phyloP scores from a whole-genome alignment of 2,888 invertebrate genomes.

The Diplolepis rosae region DNA sequence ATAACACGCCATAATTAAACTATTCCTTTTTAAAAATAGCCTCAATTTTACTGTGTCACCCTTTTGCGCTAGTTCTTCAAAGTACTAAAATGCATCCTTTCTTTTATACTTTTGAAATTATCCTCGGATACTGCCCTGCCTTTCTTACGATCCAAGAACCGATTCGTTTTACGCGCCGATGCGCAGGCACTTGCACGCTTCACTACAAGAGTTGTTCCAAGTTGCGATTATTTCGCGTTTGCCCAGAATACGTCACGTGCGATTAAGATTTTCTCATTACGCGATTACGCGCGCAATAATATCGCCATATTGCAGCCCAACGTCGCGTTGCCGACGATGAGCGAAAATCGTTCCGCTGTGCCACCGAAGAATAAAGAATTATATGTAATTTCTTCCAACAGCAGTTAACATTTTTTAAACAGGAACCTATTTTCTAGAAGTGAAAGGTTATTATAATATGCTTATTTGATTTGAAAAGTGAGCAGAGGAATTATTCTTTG shows the following conservation, averaged over 20 bases:
- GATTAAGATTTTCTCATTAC: constrained; percentile 50
- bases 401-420: background rate
- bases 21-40: no score
- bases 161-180: constrained; percentile 54
- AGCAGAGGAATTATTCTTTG: background rate
- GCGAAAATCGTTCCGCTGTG: constrained; percentile 40
- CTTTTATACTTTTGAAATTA: background rate
- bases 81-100: background rate
- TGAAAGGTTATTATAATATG: background rate
- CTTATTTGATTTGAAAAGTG: background rate
- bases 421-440: background rate
- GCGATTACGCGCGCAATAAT: constrained; percentile 44
- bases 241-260: constrained; percentile 40
- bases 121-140: constrained; percentile 36
- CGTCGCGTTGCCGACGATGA: constrained; percentile 32
- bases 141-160: constrained; percentile 50
- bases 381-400: background rate
- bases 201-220: no score
- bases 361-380: constrained; percentile 9
- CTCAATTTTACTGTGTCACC: no score
- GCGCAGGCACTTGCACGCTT: constrained; percentile 28
- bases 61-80: background rate
- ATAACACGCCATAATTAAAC: no score
- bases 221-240: constrained; percentile 33
- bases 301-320: constrained; percentile 33